These are phyloP conservation scores for Saxidomus purpurata DNA, from an alignment of 1,140 invertebrate genomes.

Conservation along the genomic window DNA sequence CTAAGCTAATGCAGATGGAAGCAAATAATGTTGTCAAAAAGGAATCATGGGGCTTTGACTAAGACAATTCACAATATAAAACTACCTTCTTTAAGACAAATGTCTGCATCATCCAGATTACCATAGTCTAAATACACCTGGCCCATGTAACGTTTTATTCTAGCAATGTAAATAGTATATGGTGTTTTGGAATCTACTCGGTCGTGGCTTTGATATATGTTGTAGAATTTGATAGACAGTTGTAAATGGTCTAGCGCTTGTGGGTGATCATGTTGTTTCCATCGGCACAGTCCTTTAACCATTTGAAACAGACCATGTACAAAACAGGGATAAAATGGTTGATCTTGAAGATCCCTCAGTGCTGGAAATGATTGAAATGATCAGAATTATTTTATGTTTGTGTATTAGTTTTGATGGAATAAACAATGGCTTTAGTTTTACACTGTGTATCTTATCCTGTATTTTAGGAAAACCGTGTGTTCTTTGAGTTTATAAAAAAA, in stretches of 20 bases:
- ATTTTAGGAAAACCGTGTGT: not conserved
- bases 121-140: constrained; percentile 23
- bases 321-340: not conserved
- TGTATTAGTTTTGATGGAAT: no score
- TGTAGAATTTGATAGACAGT: not conserved
- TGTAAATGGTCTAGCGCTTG: constrained; percentile 6
- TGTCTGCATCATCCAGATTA: not conserved
- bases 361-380: constrained; percentile 11
- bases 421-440: no score
- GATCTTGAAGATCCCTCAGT: constrained; percentile 9
- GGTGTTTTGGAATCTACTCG: not conserved
- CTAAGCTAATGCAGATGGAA: no score
- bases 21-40: no score
- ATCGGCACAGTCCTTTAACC: constrained; percentile 54
- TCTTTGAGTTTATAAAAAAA: no score
- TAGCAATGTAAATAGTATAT: not conserved
- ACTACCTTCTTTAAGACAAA: constrained; percentile 4
- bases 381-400: no score
- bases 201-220: not conserved
- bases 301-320: constrained; percentile 61
- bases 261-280: not conserved
- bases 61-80: no score
- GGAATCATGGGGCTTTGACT: no score
- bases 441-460: no score
- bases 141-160: constrained; percentile 23